Percentiles rank a stretch among this genome's conserved stretches.
These are phyloP conservation scores for Nothocercus julius DNA, from an alignment of 2,113 vertebrate species.

Conservation along the genomic window DNA sequence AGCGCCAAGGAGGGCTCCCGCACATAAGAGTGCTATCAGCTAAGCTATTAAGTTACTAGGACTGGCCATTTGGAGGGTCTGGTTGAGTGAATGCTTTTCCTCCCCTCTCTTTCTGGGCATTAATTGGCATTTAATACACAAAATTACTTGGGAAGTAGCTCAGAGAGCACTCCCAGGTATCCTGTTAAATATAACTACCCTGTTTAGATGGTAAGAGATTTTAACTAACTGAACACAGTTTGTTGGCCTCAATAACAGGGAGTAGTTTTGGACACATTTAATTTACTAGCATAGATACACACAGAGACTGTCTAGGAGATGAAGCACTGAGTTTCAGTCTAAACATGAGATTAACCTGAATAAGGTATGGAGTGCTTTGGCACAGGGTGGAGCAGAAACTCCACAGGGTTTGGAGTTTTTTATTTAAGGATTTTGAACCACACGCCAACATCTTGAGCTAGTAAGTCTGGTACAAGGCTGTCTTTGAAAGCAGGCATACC, in stretches of 20 bases:
- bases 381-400: background rate
- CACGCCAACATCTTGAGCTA: background rate
- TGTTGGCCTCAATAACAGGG: background rate
- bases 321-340: background rate
- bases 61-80: background rate
- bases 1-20: background rate
- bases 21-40: accelerated
- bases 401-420: background rate
- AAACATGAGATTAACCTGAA: background rate
- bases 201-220: accelerated
- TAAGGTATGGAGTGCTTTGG: background rate
- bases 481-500: background rate
- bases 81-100: background rate
- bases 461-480: background rate
- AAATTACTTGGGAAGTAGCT: background rate
- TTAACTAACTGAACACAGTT: background rate
- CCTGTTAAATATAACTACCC: background rate
- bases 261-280: background rate
- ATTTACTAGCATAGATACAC: background rate
- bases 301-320: background rate
- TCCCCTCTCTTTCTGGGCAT: background rate
- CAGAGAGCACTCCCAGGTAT: background rate
- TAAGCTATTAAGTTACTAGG: background rate
- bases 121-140: background rate
- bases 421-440: background rate